Conservation (phyloP, 2,888 invertebrate species). For the Platycheirus albimanus region DNA sequence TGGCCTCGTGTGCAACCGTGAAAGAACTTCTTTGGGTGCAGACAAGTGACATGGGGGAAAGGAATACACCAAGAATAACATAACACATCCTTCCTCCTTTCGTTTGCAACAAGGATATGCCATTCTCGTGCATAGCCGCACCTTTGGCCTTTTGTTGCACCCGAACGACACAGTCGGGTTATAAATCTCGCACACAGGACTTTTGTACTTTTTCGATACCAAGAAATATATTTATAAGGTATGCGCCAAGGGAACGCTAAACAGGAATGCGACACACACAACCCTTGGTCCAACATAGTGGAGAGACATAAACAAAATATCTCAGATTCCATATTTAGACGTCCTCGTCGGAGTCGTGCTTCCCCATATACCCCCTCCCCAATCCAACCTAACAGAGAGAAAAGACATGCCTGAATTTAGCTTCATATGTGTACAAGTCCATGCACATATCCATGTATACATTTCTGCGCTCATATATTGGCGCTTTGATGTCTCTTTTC, state of each 20-base stretch:
- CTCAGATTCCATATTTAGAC: constrained; percentile 49
- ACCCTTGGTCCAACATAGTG: constrained; percentile 53
- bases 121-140: constrained; percentile 39
- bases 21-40: constrained; percentile 43
- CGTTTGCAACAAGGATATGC: constrained; percentile 39
- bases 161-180: constrained; percentile 28
- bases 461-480: not conserved
- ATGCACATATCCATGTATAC: not conserved
- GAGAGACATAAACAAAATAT: constrained; percentile 56
- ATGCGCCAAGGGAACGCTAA: constrained; percentile 34
- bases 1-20: constrained; percentile 37
- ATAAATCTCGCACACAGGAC: constrained; percentile 39
- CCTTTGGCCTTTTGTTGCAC: constrained; percentile 55
- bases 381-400: constrained; percentile 17
- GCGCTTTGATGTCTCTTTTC: constrained; percentile 43
- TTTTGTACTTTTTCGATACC: constrained; percentile 39
- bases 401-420: constrained; percentile 27
- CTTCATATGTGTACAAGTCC: not conserved
- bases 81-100: constrained; percentile 50
- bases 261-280: constrained; percentile 62
- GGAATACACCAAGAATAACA: constrained; percentile 47
- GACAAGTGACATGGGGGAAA: constrained; percentile 16
- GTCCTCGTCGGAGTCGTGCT: constrained; percentile 25
- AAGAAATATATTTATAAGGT: constrained; percentile 21
- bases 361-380: constrained; percentile 12